Base-by-base conservation (phyloP, 2,888 invertebrate genomes). In the Anoncus sp. region DNA sequence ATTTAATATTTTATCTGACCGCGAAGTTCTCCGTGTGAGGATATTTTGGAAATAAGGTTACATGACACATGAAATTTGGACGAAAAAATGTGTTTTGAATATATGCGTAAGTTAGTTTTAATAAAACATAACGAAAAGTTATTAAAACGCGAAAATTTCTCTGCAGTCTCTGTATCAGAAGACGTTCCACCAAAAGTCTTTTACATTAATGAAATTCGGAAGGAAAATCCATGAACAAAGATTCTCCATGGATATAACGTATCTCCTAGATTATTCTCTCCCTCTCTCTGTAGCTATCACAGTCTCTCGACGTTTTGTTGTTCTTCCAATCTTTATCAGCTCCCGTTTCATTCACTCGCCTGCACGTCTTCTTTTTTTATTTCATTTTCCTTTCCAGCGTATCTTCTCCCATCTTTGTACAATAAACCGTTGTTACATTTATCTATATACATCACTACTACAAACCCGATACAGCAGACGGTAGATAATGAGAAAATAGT, bases 241-340 rank as follows among this genome's bases (percentile, higher is more conserved):
- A 38, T 38, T 12, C 38, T 38, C 7, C 38, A 38, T 38, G 7
- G 38, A 6, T 38, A 12, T 38, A 38, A 38, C 10, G 10, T 38
- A 38, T 38, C 38, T 12, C 38, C 38, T 6, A 12, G 38, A 35
- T 31, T 55, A 55, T 16, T 14, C 31, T 43, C 18, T 27, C 27
- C 43, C 43, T 43, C 43, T 20, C 27, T 27, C 1, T 18, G 27
- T 9, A 10, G 16, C 35, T 55, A 10, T 31, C 66, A 40, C 63
- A 70, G n/a, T n/a, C 81, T 70, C 53, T 59, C 53, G 76, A 35
- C 53, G 59, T 60, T 55, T 57, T 51, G 49, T 57, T 20, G 31
- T 45, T 24, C 73, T 31, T 55, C 24, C 24, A 20, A 24, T 75
- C 59, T 75, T 57, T 63, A 45, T 69, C 65, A 67, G 62, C 63